These are phyloP conservation scores for Protonemura montana DNA, from an alignment of 2,888 invertebrate genomes.

Conservation along the genomic window DNA sequence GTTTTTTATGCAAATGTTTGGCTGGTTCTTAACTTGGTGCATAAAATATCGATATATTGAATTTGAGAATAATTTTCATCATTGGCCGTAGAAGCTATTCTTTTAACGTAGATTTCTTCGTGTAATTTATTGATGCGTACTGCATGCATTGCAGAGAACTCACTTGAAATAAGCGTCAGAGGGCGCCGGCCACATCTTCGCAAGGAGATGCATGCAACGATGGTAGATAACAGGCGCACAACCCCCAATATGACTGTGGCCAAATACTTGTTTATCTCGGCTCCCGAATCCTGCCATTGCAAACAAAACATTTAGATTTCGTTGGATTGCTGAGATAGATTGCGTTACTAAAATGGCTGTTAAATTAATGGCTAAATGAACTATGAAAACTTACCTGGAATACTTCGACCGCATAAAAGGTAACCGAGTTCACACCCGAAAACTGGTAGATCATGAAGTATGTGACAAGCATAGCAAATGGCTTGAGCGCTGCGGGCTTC, in stretches of 20 bases:
- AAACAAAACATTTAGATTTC: neutral
- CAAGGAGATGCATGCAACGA: constrained; percentile 69
- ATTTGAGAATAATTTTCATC: too few relatives aligned
- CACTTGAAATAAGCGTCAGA: constrained; percentile 71
- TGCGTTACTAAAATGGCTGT: neutral
- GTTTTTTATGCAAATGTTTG: too few relatives aligned
- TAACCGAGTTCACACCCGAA: constrained; percentile 74
- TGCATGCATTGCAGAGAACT: constrained; percentile 50
- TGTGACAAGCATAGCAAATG: constrained; percentile 59
- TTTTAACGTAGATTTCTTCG: too few relatives aligned
- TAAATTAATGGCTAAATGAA: too few relatives aligned
- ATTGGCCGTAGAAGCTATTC: too few relatives aligned
- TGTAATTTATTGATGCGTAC: neutral
- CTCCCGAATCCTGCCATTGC: constrained; percentile 64
- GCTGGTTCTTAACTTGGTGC: too few relatives aligned
- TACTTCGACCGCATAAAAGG: constrained; percentile 74
- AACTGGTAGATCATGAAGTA: constrained; percentile 73
- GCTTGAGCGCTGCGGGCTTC: constrained; percentile 69
- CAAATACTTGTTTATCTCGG: constrained; percentile 65
- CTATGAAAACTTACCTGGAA: constrained; percentile 65
- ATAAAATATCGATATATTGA: too few relatives aligned
- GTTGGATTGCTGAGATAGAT: neutral
- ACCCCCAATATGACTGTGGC: constrained; percentile 69
- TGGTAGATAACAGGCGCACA: constrained; percentile 68
- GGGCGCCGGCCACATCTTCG: constrained; percentile 68